A percentile compares a stretch with the other conserved stretches of the same genome.
Evolutionary conservation across 2,113 vertebrate species (phyloP).

Genomic region (Anolis carolinensis): DNA sequence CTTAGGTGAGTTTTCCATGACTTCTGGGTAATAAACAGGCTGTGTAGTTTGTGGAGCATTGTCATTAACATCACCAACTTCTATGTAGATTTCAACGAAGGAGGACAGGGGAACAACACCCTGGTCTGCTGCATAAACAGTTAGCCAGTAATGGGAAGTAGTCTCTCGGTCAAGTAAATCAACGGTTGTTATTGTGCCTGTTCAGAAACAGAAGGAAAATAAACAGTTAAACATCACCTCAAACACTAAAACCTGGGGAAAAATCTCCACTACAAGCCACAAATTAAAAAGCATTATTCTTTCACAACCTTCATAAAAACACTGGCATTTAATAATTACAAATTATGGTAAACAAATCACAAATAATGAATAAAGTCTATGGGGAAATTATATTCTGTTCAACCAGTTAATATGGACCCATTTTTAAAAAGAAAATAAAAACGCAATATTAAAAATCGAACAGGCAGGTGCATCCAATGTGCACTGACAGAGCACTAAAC

Average conservation of each 20-base stretch:
- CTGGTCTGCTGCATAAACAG: slow-evolving; percentile 91
- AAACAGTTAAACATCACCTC: background rate
- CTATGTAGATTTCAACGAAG: slow-evolving; percentile 91
- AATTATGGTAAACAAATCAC: background rate
- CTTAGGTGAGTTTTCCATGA: slow-evolving; percentile 95
- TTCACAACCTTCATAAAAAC: background rate
- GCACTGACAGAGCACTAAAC: background rate
- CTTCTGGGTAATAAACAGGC: slow-evolving; percentile 93
- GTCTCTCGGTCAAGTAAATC: slow-evolving; percentile 92
- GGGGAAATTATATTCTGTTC: background rate
- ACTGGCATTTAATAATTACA: background rate
- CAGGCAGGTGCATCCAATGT: background rate
- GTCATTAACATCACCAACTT: slow-evolving; percentile 95
- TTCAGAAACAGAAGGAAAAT: slow-evolving; percentile 17
- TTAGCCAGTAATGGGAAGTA: slow-evolving; percentile 93
- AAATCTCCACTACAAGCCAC: background rate
- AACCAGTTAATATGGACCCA: background rate
- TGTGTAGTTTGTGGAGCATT: slow-evolving; percentile 93
- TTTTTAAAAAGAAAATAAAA: background rate
- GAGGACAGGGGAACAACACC: slow-evolving; percentile 91
- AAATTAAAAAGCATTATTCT: background rate
- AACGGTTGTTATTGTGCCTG: slow-evolving; percentile 89
- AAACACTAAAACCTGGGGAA: too few relatives aligned
- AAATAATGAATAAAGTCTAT: background rate
- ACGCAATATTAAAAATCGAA: background rate